Evolutionary conservation across 2,113 vertebrate genomes (phyloP), one percentile per base, ranked within the genome.

Genomic region (Pardalotus punctatus): DNA sequence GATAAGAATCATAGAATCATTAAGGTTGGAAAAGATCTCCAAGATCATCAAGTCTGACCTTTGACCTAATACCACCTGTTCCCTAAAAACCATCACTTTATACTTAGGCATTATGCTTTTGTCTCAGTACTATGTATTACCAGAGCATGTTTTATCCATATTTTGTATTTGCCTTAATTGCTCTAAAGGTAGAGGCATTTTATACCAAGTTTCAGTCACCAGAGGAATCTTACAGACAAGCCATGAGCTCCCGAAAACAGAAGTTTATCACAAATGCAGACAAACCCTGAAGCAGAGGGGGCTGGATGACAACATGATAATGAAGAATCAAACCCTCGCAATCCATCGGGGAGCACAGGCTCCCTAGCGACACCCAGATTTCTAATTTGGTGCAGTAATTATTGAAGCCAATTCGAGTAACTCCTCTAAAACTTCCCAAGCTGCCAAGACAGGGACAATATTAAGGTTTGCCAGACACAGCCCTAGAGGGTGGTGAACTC

Each of bases 221-320:
- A 94, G 76, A 94, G 76, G 81, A 62, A 72, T 84, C 72, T 90
- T 36, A 56, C 14, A 88, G 78, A 47, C 60, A 72, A 81, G 67
- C 67, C 48, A 81, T 58, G 60, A 79, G 72, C 77, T 89, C 78
- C 60, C 54, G 60, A 72, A 94, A 91, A 89, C 53, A 79, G 64
- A 42, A 42, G 40, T 73, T 91, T 88, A 73, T 91, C 64, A 76
- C 50, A 53, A 81, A 86, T n/a, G 60, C 73, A 78, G 84, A 51
- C 83, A 81, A 86, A 82, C 28, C 29, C 57, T 35, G 12, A 66
- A 78, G 73, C 8, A 54, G 31, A 92, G 66, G 71, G 57, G 19
- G n/a, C 1, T 71, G 70, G 81, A 88, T 94, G 90, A 95, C 81
- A 94, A 62, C 51, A 90, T n/a, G 74, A 73, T 94, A 95, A 94